Evolutionary conservation across 2,113 vertebrate species (phyloP).

Genomic region (Nesoenas mayeri): DNA sequence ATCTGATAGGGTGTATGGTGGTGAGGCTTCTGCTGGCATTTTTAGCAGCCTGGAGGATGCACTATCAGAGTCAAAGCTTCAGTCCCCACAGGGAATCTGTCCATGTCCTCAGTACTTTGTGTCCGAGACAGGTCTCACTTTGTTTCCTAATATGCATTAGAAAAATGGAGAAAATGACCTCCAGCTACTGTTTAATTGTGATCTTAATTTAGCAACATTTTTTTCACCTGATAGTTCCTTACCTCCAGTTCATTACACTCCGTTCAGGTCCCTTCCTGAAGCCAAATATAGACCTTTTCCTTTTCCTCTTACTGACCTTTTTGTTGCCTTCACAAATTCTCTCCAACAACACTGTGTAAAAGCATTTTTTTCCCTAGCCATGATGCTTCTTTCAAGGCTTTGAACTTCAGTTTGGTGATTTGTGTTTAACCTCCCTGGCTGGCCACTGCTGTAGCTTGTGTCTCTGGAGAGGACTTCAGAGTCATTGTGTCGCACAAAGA

Average conservation of each 20-base stretch:
- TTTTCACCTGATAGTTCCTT: neutral
- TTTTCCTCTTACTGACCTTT: conserved; percentile 28
- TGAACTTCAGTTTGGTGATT: neutral
- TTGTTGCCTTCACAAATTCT: neutral
- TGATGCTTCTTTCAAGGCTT: neutral
- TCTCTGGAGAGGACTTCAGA: neutral
- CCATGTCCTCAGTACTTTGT: neutral
- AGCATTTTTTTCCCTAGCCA: neutral
- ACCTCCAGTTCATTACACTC: neutral
- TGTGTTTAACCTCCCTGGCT: neutral
- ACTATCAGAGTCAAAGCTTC: neutral
- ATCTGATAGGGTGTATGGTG: neutral
- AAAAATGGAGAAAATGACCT: neutral
- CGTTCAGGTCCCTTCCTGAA: conserved; percentile 13
- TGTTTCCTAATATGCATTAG: neutral
- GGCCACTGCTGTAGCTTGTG: neutral
- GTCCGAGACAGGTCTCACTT: neutral
- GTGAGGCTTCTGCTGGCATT: neutral
- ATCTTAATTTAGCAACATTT: neutral
- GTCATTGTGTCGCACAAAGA: neutral
- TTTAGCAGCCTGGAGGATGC: neutral
- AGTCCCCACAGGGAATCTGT: neutral
- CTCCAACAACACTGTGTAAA: neutral
- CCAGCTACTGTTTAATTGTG: neutral
- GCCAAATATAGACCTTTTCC: conserved; percentile 11